Evolutionary conservation across 2,797 vertebrate species (phyloP).

Genomic region (Octomys mimax): DNA sequence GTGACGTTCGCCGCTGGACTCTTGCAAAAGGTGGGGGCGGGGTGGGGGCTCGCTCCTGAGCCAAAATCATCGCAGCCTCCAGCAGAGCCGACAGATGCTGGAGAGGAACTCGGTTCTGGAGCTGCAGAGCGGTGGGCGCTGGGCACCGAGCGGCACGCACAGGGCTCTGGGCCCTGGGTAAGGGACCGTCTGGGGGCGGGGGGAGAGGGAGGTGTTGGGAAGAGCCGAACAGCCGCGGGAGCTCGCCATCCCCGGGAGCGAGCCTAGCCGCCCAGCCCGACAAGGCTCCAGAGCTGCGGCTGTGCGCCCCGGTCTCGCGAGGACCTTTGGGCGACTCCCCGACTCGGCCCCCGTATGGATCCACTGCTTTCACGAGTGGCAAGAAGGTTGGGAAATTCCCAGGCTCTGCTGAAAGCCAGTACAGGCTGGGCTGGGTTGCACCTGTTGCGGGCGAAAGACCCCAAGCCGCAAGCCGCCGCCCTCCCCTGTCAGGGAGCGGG

Average conservation of each 20-base stretch:
- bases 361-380: not conserved
- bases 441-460: slow-evolving; percentile 67
- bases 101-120: not conserved
- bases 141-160: not conserved
- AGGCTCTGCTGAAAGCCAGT: not conserved
- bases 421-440: not conserved
- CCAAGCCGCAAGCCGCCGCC: not conserved
- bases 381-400: not conserved
- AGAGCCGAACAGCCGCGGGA: rapidly evolving
- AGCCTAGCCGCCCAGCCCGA: not conserved
- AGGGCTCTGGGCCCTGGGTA: slow-evolving; percentile 61
- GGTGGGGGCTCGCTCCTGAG: not conserved
- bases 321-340: not conserved
- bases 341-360: not conserved
- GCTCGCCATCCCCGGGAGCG: not conserved
- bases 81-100: slow-evolving; percentile 44
- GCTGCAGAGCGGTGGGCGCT: not conserved
- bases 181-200: not conserved
- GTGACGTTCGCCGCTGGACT: slow-evolving; percentile 30
- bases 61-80: slow-evolving; percentile 2
- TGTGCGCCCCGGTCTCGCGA: not conserved
- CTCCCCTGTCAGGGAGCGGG: not conserved
- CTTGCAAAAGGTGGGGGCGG: not conserved
- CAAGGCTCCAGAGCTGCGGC: not conserved
- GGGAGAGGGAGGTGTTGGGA: no score